Conservation (phyloP, 1,140 invertebrate genomes). For the Zaprionus kolodkinae region DNA sequence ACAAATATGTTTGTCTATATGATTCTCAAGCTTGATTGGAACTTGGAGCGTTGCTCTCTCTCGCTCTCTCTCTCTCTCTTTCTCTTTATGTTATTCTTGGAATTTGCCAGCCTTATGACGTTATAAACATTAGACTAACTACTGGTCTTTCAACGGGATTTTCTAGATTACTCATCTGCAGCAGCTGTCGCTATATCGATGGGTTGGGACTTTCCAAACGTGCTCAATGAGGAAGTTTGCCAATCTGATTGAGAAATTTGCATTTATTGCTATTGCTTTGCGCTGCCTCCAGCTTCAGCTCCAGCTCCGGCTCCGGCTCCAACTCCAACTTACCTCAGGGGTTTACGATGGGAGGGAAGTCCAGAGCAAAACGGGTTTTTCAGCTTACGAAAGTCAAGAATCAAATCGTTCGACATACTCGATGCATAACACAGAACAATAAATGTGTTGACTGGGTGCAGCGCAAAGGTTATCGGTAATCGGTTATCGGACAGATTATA, state of each 20-base stretch:
- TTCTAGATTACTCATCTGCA: conserved; percentile 26
- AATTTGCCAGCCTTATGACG: conserved; percentile 14
- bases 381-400: conserved; percentile 4
- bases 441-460: not conserved
- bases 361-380: conserved; percentile 34
- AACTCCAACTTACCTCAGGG: not conserved
- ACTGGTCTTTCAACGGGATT: conserved; percentile 30
- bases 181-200: not conserved
- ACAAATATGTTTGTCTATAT: not conserved
- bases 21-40: not conserved
- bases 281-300: not conserved
- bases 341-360: not conserved
- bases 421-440: too few species aligned
- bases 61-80: not conserved
- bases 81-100: too few species aligned
- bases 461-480: conserved; percentile 41
- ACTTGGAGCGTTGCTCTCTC: too few species aligned
- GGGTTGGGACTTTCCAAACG: conserved; percentile 27
- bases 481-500: not conserved
- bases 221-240: conserved; percentile 35
- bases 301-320: not conserved
- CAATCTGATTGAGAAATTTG: conserved; percentile 36
- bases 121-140: conserved; percentile 26
- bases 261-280: conserved; percentile 13
- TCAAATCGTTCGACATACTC: not conserved